phyloP scores from a whole-genome alignment of 2,113 vertebrate species.

The Zosterops japonicus region DNA sequence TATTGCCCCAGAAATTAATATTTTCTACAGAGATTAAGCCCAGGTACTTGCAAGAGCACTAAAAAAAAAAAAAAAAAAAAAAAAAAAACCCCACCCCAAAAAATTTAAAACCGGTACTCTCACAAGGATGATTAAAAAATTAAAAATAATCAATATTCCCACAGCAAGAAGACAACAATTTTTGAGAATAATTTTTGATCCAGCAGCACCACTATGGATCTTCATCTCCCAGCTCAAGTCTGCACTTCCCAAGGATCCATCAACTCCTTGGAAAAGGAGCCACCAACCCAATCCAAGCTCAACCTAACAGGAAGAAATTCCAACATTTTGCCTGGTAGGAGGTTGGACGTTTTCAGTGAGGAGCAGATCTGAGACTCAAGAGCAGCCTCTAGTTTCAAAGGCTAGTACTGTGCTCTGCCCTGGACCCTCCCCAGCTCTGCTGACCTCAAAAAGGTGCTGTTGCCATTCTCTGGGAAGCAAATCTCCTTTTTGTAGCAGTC shows the following conservation, averaged over 20 bases:
- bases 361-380: not conserved
- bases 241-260: not conserved
- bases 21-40: not conserved
- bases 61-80: not conserved
- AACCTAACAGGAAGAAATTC: not conserved
- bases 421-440: not conserved
- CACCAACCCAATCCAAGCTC: not conserved
- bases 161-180: not conserved
- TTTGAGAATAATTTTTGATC: not conserved
- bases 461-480: not conserved
- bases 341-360: not conserved
- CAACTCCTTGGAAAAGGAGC: not conserved
- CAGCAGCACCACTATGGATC: accelerated
- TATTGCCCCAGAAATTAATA: not conserved
- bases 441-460: not conserved
- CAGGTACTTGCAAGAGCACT: not conserved
- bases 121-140: not conserved
- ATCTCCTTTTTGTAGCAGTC: not conserved
- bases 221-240: not conserved
- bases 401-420: not conserved
- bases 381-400: conserved; percentile 51
- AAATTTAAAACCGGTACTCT: accelerated
- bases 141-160: not conserved
- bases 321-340: accelerated
- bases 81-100: accelerated